phyloP scores from a whole-genome alignment of 2,797 vertebrate species.

The Coendou prehensilis region DNA sequence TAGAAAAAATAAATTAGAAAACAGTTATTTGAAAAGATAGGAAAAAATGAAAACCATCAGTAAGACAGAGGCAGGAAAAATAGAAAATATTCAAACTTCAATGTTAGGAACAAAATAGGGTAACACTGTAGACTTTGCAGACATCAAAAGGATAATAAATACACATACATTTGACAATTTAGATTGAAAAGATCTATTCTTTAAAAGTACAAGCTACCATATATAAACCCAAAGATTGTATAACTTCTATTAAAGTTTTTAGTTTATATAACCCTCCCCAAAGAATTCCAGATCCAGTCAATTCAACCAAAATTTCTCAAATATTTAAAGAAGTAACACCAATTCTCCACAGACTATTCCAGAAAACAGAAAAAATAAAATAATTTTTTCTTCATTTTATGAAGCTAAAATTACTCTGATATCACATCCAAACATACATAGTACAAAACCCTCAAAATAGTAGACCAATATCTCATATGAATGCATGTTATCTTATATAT shows the following conservation, averaged over 20 bases:
- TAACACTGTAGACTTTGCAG: neutral
- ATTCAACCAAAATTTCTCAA: neutral
- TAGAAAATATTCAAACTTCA: neutral
- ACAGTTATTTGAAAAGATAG: neutral
- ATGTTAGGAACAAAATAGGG: neutral
- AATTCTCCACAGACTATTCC: neutral
- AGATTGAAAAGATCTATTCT: neutral
- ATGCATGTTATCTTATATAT: neutral
- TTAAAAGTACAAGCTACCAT: neutral
- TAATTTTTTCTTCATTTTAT: neutral
- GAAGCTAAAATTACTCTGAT: neutral
- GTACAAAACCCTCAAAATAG: neutral
- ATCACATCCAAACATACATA: neutral
- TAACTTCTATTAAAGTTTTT: neutral
- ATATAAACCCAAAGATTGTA: neutral
- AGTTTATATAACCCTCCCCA: neutral
- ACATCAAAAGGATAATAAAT: neutral
- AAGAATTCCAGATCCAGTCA: neutral
- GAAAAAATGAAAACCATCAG: neutral
- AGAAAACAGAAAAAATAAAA: neutral
- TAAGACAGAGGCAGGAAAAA: neutral
- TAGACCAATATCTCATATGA: neutral
- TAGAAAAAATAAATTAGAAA: neutral
- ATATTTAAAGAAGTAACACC: neutral
- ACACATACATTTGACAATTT: neutral